A percentile compares a stretch with the other conserved stretches of the same genome.
phyloP scores from a whole-genome alignment of 2,113 vertebrate species.

The Limanda limanda region DNA sequence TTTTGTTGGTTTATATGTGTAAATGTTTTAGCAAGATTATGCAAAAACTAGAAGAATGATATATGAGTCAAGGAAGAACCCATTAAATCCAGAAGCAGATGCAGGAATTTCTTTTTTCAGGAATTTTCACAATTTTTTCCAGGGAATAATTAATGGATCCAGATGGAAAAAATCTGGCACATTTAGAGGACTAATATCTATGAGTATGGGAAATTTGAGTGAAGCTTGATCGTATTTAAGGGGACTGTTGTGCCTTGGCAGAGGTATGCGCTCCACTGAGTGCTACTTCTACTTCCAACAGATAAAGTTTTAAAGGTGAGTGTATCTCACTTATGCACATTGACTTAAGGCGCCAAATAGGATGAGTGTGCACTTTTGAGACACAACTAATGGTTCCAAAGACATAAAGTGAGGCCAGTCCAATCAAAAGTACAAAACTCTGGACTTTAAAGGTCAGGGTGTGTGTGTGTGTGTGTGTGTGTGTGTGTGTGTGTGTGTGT shows the following conservation, averaged over 20 bases:
- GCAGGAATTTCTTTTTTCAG: neutral
- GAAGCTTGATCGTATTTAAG: neutral
- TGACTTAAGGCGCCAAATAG: neutral
- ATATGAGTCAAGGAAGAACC: no score
- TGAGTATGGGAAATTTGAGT: no score
- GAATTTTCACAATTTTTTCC: neutral
- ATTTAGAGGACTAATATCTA: no score
- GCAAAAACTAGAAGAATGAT: no score
- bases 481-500: neutral
- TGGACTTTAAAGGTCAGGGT: slow-evolving; percentile 7
- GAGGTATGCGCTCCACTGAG: neutral
- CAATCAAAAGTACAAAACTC: neutral
- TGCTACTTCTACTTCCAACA: neutral
- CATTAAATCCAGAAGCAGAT: no score
- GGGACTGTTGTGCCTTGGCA: neutral
- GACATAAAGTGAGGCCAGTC: slow-evolving; percentile 15
- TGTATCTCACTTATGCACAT: neutral
- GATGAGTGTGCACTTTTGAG: neutral
- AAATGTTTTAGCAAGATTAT: no score
- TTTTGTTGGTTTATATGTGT: no score
- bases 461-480: neutral
- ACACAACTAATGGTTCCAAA: neutral
- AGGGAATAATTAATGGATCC: neutral
- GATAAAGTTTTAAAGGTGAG: neutral
- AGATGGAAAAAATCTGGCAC: neutral